These are phyloP conservation scores for Nemopilema nomurai DNA, from an alignment of 30 jellyfish, hydroid and myxozoan species.

Conservation along the genomic window DNA sequence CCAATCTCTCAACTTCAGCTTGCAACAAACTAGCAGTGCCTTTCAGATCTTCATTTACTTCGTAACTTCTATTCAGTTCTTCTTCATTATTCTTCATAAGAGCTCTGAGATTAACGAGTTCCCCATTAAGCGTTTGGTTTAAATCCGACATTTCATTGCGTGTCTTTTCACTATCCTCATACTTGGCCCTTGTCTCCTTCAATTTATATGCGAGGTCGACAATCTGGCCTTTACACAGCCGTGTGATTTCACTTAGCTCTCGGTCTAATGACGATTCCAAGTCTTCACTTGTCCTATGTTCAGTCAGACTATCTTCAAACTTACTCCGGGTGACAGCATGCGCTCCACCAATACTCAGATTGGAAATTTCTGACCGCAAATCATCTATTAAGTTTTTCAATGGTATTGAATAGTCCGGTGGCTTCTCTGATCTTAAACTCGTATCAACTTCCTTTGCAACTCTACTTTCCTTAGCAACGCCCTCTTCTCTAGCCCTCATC, in stretches of 20 bases:
- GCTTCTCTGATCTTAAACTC: not conserved
- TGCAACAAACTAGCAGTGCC: conserved; percentile 4
- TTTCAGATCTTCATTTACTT: conserved; percentile 18
- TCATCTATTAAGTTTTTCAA: conserved; percentile 23
- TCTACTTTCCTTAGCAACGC: conserved; percentile 1
- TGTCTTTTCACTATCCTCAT: conserved; percentile 53
- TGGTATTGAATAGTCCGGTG: not conserved
- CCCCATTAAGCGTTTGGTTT: conserved; percentile 54
- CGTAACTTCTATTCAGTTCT: conserved; percentile 29
- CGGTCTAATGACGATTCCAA: conserved; percentile 22
- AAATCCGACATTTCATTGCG: conserved; percentile 38
- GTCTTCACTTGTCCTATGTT: not conserved
- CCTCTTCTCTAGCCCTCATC: conserved; percentile 8
- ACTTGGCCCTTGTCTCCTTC: conserved; percentile 11
- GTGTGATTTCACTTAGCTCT: conserved; percentile 51
- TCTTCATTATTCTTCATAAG: conserved; percentile 42
- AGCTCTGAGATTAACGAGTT: conserved; percentile 43
- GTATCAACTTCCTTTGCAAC: conserved; percentile 14
- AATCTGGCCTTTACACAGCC: conserved; percentile 54
- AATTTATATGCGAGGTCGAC: conserved; percentile 52
- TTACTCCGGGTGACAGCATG: not conserved
- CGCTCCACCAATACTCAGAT: conserved; percentile 25
- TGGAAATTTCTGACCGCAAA: conserved; percentile 29
- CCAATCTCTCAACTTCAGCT: not conserved
- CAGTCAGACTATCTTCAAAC: not conserved